These are phyloP conservation scores for Acrobasis suavella DNA, from an alignment of 2,888 invertebrate species.

Conservation along the genomic window DNA sequence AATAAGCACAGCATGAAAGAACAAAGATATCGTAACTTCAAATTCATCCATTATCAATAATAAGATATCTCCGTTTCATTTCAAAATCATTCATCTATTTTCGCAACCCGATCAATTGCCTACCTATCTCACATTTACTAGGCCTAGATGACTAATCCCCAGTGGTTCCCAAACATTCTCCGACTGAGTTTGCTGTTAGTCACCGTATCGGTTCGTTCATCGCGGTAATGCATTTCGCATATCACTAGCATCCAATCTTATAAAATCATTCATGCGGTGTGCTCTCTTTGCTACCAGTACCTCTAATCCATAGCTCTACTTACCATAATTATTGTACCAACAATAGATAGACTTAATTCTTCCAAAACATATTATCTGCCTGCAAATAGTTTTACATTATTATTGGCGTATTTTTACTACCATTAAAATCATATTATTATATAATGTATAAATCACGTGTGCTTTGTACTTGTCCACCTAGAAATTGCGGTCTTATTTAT, in stretches of 20 bases:
- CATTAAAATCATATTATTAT: too few relatives aligned
- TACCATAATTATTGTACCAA: too few relatives aligned
- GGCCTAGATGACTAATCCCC: slow-evolving; percentile 15
- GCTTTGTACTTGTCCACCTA: too few relatives aligned
- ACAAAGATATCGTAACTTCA: neutral
- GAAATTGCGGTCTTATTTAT: too few relatives aligned
- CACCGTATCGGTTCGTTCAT: slow-evolving; percentile 19
- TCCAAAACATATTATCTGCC: neutral
- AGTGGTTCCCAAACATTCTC: slow-evolving; percentile 18
- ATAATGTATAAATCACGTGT: too few relatives aligned
- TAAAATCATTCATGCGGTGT: slow-evolving; percentile 9
- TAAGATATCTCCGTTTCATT: neutral
- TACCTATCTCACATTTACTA: slow-evolving; percentile 6
- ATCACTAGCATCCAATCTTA: slow-evolving; percentile 18
- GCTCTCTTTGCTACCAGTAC: neutral
- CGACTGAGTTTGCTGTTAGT: slow-evolving; percentile 9
- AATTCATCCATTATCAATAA: slow-evolving; percentile 1
- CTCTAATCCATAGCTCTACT: too few relatives aligned
- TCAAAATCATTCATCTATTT: slow-evolving; percentile 11
- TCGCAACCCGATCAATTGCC: slow-evolving; percentile 8
- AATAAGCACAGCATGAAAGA: neutral
- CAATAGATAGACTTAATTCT: too few relatives aligned
- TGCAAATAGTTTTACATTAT: too few relatives aligned
- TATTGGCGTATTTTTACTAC: too few relatives aligned
- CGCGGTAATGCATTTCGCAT: slow-evolving; percentile 20